Conservation (phyloP, 1,140 invertebrate genomes). For the Drepana arcuata region DNA sequence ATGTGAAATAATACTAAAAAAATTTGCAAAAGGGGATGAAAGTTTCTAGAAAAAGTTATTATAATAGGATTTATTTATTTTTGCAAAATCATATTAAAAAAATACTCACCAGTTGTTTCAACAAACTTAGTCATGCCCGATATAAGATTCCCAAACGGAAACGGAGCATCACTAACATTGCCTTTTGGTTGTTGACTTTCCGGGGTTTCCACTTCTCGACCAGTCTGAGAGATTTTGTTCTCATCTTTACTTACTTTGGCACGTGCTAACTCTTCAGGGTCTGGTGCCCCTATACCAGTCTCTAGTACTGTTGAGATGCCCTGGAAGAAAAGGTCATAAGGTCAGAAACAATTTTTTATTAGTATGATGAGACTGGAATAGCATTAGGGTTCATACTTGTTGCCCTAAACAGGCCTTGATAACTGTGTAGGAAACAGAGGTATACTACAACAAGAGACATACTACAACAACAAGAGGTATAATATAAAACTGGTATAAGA, state of each 20-base stretch:
- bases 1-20: no score
- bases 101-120: slow-evolving; percentile 73
- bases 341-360: slow-evolving; percentile 2
- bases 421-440: no score
- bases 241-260: slow-evolving; percentile 23
- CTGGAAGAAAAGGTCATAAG: slow-evolving; percentile 34
- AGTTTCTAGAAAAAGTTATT: no score
- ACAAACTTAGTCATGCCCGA: slow-evolving; percentile 81
- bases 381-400: no score
- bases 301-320: slow-evolving; percentile 79
- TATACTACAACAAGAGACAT: no score
- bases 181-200: slow-evolving; percentile 8
- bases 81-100: no score
- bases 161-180: slow-evolving; percentile 37
- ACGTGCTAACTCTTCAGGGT: slow-evolving; percentile 81
- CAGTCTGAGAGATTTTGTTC: not conserved
- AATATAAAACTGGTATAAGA: no score
- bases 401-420: no score
- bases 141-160: slow-evolving; percentile 77
- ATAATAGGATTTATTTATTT: no score
- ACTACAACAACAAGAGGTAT: no score
- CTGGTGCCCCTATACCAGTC: slow-evolving; percentile 81
- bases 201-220: slow-evolving; percentile 4
- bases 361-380: not conserved
- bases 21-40: no score